phyloP scores from a whole-genome alignment of 2,113 vertebrate genomes.

The Charadrius vociferus region DNA sequence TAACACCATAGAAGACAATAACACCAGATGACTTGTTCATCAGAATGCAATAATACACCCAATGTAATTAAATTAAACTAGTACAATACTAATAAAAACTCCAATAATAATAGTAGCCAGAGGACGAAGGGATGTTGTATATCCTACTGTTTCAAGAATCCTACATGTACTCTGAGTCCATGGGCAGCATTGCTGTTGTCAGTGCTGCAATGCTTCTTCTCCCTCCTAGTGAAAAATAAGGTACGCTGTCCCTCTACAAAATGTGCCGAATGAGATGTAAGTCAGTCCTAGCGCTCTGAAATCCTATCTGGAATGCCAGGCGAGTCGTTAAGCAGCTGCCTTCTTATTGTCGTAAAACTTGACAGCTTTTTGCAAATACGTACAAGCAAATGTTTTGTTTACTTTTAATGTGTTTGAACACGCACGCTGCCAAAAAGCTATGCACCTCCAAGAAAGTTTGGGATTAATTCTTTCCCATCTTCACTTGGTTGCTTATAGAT shows the following conservation, averaged over 20 bases:
- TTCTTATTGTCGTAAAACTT: conserved; percentile 50
- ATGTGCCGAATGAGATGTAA: conserved; percentile 5
- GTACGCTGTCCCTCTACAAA: not conserved
- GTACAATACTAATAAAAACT: not conserved
- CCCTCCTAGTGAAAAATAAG: conserved; percentile 1
- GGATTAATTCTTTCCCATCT: conserved; percentile 3
- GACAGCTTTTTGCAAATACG: conserved; percentile 51
- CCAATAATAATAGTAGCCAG: not conserved
- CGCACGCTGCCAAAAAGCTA: conserved; percentile 21
- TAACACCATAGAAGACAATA: not conserved
- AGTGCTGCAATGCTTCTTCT: not conserved
- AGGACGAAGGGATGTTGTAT: not conserved
- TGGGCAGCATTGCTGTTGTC: not conserved
- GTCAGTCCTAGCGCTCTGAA: conserved; percentile 23
- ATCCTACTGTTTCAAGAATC: not conserved
- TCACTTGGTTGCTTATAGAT: conserved; percentile 23
- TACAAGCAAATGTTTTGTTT: conserved; percentile 66
- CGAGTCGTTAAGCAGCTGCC: conserved; percentile 30
- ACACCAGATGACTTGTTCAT: not conserved
- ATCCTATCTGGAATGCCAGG: conserved; percentile 21
- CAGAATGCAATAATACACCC: not conserved
- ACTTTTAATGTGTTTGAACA: conserved; percentile 43
- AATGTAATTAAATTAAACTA: not conserved
- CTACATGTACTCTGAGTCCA: not conserved
- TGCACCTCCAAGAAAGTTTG: conserved; percentile 35